Evolutionary conservation across 2,797 vertebrate species (phyloP), one percentile per base, ranked within the genome.

Genomic region (Merluccius polli): DNA sequence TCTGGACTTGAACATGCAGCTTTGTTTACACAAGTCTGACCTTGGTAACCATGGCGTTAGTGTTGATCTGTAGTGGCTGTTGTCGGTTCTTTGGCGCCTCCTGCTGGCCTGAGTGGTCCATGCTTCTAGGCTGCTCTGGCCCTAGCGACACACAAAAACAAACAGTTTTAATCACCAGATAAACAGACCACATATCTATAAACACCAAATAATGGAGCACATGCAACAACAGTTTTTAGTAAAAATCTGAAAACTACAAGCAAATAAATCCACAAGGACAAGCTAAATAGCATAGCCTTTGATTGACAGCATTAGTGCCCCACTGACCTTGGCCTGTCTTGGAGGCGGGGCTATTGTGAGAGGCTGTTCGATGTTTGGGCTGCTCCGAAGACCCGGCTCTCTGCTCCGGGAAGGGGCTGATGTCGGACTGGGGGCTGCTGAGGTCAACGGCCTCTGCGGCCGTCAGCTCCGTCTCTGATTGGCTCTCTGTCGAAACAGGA

Each of bases 391-490:
- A 73, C 59, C 80, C 0, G 67, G 80, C 73, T 75, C 63, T 80
- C 1, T 41, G 65, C 32, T 84, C 78, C 0, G 44, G 0, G 0
- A 0, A 7, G 27, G 71, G 71, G 80, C 81, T 29, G 78, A 84
- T 21, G 84, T 79, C 76, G 33, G 83, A 35, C 68, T 89, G 83
- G 33, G 78, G 1, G 68, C 82, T 72, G 33, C 93, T 94, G 86
- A 94, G 91, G 78, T 96, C 95, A 65, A 95, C 87, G 15, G 90
- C 90, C 75, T 97, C 95, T 2, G 80, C 0, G 0, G 84, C 69
- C 0, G 79, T 27, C 12, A 93, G 82, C 84, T 99, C 97, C 0
- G 86, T 87, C 75, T 98, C 96, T 0, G 94, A 95, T 82, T 95
- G 95, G 88, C 93, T 95, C 80, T 96, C 97, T 99, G 88, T 7